These are phyloP conservation scores for Pissodes strobi DNA, from an alignment of 1,140 invertebrate genomes.

Conservation along the genomic window DNA sequence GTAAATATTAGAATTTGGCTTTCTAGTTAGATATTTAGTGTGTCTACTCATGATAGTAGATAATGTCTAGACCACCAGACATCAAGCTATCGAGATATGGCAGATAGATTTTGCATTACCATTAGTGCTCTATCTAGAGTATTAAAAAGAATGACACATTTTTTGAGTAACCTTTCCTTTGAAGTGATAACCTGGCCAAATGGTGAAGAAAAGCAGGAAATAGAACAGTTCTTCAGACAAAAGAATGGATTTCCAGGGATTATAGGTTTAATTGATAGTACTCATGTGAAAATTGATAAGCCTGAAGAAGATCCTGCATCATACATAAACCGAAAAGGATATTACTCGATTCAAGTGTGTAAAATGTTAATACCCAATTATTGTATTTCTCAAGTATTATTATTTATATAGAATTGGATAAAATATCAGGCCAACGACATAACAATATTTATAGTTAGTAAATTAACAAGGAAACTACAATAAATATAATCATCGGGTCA, in stretches of 20 bases:
- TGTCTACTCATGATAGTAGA: no score
- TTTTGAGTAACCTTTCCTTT: slow-evolving; percentile 39
- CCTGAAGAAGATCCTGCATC: not conserved
- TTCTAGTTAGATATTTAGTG: no score
- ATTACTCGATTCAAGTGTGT: not conserved
- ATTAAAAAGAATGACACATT: slow-evolving; percentile 42
- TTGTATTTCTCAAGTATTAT: not conserved
- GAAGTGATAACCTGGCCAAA: slow-evolving; percentile 16
- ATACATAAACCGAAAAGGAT: no score
- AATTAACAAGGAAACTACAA: no score
- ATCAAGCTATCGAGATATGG: slow-evolving; percentile 50
- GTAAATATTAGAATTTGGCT: no score
- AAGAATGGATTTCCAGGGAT: not conserved
- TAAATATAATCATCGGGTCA: no score
- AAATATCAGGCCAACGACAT: no score
- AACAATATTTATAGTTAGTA: no score
- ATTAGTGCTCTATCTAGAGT: slow-evolving; percentile 46
- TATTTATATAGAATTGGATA: no score
- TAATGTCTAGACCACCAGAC: no score
- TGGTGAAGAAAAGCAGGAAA: not conserved
- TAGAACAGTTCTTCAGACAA: not conserved
- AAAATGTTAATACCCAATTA: not conserved
- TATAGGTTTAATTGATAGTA: no score
- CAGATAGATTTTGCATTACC: slow-evolving; percentile 47
- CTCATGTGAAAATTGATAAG: not conserved